A percentile compares a stretch with the other conserved stretches of the same genome.
phyloP scores from a whole-genome alignment of 2,113 vertebrate genomes.

The Salvelinus alpinus region DNA sequence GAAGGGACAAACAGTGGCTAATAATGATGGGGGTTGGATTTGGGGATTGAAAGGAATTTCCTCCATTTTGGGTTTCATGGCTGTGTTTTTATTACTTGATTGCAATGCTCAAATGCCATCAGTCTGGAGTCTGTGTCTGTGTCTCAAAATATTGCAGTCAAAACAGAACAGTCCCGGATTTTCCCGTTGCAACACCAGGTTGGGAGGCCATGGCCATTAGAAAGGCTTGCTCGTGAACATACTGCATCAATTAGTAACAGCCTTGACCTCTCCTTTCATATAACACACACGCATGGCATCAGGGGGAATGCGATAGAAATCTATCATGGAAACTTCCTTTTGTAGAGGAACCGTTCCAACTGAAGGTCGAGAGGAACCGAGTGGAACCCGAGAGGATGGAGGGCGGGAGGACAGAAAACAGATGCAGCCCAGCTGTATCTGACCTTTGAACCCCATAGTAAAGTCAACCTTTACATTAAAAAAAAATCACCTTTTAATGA shows the following conservation, averaged over 20 bases:
- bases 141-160: neutral
- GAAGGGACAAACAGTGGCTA: neutral
- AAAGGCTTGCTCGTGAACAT: neutral
- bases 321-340: slow-evolving; percentile 15
- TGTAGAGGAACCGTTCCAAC: slow-evolving; percentile 17
- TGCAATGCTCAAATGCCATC: neutral
- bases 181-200: neutral
- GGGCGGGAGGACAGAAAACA: slow-evolving; percentile 37
- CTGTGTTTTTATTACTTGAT: neutral
- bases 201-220: neutral
- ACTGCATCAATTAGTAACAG: neutral
- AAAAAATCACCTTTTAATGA: slow-evolving; percentile 52
- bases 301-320: too few species aligned
- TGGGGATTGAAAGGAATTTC: too few species aligned
- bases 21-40: neutral
- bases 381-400: slow-evolving; percentile 7
- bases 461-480: slow-evolving; percentile 45
- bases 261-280: neutral
- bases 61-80: too few species aligned
- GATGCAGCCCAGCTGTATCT: slow-evolving; percentile 49
- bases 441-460: slow-evolving; percentile 59
- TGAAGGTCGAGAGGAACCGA: neutral
- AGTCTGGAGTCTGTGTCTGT: neutral
- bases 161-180: neutral
- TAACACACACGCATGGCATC: neutral